Evolutionary conservation across 1,140 invertebrate genomes (phyloP).

Genomic region (Drosophila grimshawi): DNA sequence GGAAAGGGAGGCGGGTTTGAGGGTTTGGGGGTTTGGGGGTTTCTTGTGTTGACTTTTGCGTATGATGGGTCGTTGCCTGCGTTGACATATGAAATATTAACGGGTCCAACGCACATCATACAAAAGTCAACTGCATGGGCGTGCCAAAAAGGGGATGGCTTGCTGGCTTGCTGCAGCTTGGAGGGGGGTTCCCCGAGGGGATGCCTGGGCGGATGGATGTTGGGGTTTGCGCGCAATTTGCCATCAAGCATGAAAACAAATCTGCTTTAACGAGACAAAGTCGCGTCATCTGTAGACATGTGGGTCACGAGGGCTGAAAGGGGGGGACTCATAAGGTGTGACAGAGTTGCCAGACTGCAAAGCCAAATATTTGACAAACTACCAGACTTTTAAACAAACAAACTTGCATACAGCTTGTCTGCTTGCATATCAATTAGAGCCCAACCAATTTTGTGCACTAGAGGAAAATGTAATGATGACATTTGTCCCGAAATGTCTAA

Average conservation of each 20-base stretch:
- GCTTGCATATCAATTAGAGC: slow-evolving; percentile 69
- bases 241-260: slow-evolving; percentile 78
- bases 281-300: background rate
- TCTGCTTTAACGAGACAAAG: slow-evolving; percentile 72
- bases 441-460: too few species aligned
- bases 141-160: background rate
- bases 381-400: slow-evolving; percentile 13
- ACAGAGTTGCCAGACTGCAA: slow-evolving; percentile 29
- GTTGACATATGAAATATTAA: slow-evolving; percentile 82
- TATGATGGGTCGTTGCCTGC: slow-evolving; percentile 38
- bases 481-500: too few species aligned
- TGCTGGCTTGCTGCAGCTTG: background rate
- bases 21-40: background rate
- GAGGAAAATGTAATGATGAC: too few species aligned
- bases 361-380: background rate
- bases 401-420: slow-evolving; percentile 18
- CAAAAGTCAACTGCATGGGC: slow-evolving; percentile 50
- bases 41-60: slow-evolving; percentile 9
- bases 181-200: background rate
- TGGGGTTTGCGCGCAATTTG: slow-evolving; percentile 63
- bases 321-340: background rate
- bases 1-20: too few species aligned
- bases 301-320: background rate
- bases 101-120: slow-evolving; percentile 56
- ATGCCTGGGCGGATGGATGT: background rate